Percentiles rank a stretch among this genome's conserved stretches.
These are phyloP conservation scores for Montipora foliosa DNA, from an alignment of 64 coral and sea anemone species.

Conservation along the genomic window DNA sequence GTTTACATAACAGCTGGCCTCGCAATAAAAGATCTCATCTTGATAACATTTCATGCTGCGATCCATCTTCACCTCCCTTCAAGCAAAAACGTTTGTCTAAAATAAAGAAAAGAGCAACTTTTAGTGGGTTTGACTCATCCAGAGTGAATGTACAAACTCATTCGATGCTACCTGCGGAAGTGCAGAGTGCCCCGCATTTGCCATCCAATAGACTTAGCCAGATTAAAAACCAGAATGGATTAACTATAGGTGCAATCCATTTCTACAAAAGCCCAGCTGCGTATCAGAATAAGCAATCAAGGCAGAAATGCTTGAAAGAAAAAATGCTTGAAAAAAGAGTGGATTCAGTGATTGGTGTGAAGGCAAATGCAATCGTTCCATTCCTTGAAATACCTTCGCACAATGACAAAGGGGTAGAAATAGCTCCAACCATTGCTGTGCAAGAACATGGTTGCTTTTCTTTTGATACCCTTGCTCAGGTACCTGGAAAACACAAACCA, in stretches of 20 bases:
- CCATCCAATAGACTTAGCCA: constrained; percentile 10
- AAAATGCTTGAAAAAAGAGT: neutral
- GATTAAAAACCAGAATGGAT: constrained; percentile 75
- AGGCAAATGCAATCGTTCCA: neutral
- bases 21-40: constrained; percentile 61
- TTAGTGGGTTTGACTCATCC: constrained; percentile 86
- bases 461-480: neutral
- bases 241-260: constrained; percentile 69
- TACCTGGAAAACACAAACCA: neutral
- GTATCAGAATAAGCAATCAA: neutral
- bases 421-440: neutral
- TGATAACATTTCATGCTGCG: neutral
- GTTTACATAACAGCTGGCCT: constrained; percentile 83
- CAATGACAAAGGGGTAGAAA: neutral
- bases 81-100: constrained; percentile 77
- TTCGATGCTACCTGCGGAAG: neutral
- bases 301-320: neutral
- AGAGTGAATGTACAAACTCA: constrained; percentile 28
- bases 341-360: neutral
- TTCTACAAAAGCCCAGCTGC: constrained; percentile 71
- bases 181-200: constrained; percentile 69
- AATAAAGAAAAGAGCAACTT: constrained; percentile 81
- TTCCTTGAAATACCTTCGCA: neutral
- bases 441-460: neutral
- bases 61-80: constrained; percentile 61